Percentiles rank a stretch among this genome's conserved stretches.
These are phyloP conservation scores for Pherbina coryleti DNA, from an alignment of 2,888 invertebrate genomes.

Conservation along the genomic window DNA sequence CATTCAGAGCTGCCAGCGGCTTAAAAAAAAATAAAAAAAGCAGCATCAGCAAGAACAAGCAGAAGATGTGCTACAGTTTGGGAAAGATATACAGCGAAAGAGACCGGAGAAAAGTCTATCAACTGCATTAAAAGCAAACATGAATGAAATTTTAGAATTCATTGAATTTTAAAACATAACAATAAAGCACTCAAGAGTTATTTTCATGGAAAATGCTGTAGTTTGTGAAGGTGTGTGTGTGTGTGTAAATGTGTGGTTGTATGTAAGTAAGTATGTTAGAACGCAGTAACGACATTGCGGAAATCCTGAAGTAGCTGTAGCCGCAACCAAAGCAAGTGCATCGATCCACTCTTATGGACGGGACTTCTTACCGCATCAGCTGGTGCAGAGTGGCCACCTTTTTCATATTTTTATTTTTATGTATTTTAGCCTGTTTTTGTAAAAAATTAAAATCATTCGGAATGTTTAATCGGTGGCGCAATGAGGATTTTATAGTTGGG, in stretches of 20 bases:
- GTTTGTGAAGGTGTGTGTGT: background rate
- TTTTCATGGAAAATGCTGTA: slow-evolving; percentile 29
- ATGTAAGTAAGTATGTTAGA: background rate
- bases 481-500: no score
- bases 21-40: background rate
- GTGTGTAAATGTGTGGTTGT: background rate
- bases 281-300: background rate
- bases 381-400: background rate
- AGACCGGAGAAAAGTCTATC: slow-evolving; percentile 13
- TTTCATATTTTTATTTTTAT: no score
- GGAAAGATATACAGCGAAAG: background rate
- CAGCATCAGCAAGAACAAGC: background rate
- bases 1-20: background rate
- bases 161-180: slow-evolving; percentile 66
- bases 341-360: background rate
- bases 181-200: slow-evolving; percentile 64
- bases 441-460: background rate
- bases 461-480: background rate
- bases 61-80: background rate
- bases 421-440: no score
- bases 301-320: background rate
- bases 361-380: background rate
- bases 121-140: slow-evolving; percentile 45
- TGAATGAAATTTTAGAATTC: slow-evolving; percentile 60
- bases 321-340: background rate